A percentile compares a stretch with the other conserved stretches of the same genome.
Evolutionary conservation across 2,797 vertebrate species (phyloP).

Genomic region (Liparis tanakae): DNA sequence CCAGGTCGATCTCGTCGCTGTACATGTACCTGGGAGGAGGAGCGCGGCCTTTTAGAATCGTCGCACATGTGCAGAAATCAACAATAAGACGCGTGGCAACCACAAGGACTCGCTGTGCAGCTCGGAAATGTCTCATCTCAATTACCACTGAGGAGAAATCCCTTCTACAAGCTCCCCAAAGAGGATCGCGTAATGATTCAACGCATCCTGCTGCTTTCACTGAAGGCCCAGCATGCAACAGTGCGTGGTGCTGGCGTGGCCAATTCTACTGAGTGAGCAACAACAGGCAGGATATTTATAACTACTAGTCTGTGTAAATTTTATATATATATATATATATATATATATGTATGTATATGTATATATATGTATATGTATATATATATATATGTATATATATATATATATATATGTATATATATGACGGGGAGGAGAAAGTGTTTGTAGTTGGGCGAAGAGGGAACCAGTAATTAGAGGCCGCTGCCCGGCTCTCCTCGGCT

Average conservation of each 20-base stretch:
- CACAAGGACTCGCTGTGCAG: not conserved
- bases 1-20: slow-evolving; percentile 96
- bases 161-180: slow-evolving; percentile 1
- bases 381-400: slow-evolving; percentile 1
- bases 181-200: slow-evolving; percentile 21
- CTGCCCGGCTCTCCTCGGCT: slow-evolving; percentile 38
- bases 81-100: not conserved
- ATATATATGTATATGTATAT: not conserved
- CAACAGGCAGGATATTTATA: slow-evolving; percentile 61
- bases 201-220: slow-evolving; percentile 18
- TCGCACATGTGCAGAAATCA: too few species aligned
- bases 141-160: slow-evolving; percentile 19
- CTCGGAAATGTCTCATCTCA: not conserved
- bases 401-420: too few species aligned
- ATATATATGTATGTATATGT: not conserved
- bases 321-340: not conserved
- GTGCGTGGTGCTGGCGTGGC: slow-evolving; percentile 13
- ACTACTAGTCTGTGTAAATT: slow-evolving; percentile 35
- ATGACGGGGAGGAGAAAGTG: not conserved
- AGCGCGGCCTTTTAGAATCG: not conserved
- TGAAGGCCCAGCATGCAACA: slow-evolving; percentile 9
- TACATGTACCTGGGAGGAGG: slow-evolving; percentile 91
- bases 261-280: slow-evolving; percentile 36
- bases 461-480: slow-evolving; percentile 67
- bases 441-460: slow-evolving; percentile 66